These are phyloP conservation scores for Pantherophis guttatus DNA, from an alignment of 2,113 vertebrate species.

Conservation along the genomic window DNA sequence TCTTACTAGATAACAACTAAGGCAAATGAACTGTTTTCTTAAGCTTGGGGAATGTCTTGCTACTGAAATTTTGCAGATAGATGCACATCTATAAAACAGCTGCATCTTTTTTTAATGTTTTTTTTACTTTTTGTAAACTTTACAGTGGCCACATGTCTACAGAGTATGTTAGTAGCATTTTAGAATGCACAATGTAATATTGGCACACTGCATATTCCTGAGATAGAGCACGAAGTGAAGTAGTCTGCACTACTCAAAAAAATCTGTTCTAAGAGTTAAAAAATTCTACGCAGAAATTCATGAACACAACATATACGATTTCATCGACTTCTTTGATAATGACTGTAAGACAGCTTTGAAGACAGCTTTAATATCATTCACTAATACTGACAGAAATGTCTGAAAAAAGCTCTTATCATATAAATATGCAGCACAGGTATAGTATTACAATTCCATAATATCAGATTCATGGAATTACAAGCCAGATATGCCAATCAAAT, in stretches of 20 bases:
- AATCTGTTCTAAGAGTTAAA: neutral
- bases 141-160: neutral
- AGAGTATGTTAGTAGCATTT: neutral
- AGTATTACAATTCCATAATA: slow-evolving; percentile 1
- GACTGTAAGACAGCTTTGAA: neutral
- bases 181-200: neutral
- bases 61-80: neutral
- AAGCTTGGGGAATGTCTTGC: neutral
- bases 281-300: neutral
- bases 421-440: neutral
- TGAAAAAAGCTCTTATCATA: neutral
- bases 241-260: neutral
- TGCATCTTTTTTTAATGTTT: neutral
- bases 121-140: neutral
- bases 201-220: neutral
- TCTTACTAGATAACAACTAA: neutral
- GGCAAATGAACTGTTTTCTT: neutral
- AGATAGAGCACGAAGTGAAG: neutral
- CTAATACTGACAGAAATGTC: neutral
- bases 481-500: slow-evolving; percentile 1
- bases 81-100: neutral
- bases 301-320: neutral
- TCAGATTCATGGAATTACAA: slow-evolving; percentile 18
- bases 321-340: neutral
- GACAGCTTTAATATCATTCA: neutral